Evolutionary conservation across 35 echinoderm and acorn worm genomes (phyloP).

Genomic region (Lytechinus variegatus): DNA sequence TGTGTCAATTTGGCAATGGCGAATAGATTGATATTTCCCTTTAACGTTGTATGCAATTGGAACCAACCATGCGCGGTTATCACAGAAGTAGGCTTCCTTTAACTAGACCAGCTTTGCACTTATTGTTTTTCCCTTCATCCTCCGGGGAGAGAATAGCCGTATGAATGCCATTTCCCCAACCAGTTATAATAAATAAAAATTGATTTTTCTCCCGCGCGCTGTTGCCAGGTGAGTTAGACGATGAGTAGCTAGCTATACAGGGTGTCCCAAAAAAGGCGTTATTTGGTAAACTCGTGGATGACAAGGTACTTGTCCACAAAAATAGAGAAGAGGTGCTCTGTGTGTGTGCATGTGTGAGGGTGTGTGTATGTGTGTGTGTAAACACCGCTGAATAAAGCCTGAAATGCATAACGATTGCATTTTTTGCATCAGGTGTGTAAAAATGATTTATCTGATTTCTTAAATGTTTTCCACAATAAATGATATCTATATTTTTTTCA

Average conservation of each 20-base stretch:
- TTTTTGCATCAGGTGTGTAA: no score
- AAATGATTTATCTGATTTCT: no score
- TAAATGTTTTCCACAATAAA: no score
- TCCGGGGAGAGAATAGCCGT: conserved; percentile 7
- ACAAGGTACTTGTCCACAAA: no score
- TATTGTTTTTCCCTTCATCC: neutral
- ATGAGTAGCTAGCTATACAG: neutral
- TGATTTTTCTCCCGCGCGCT: neutral
- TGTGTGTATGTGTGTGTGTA: no score
- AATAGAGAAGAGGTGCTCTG: no score
- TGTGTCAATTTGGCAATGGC: neutral
- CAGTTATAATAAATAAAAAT: conserved; percentile 21
- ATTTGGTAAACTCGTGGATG: neutral
- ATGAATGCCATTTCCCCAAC: conserved; percentile 1
- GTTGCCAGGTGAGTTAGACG: neutral
- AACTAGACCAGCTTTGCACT: neutral
- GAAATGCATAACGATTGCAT: no score
- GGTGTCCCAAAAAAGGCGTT: neutral
- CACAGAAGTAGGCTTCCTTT: neutral
- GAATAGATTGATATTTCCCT: neutral
- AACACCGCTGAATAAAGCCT: no score
- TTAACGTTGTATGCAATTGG: neutral
- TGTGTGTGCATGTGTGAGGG: no score
- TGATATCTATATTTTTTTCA: no score
- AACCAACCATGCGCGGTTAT: neutral